Evolutionary conservation across 2,113 vertebrate species (phyloP).

Genomic region (Tenebrosternarchus preto): DNA sequence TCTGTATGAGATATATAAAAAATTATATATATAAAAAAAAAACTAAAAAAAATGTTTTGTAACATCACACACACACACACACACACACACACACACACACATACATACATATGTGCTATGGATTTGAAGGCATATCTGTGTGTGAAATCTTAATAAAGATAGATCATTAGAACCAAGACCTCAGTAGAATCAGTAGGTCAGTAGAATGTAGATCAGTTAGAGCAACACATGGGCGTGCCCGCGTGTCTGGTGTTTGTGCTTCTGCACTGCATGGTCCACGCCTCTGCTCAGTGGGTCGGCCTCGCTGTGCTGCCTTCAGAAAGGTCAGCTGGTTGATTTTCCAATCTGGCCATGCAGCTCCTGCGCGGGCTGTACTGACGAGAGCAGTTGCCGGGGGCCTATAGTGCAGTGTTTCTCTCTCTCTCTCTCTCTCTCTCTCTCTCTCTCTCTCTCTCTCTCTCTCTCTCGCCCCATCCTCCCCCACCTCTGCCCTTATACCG

Average conservation of each 20-base stretch:
- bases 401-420: neutral
- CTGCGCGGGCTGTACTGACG: neutral
- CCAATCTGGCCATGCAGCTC: neutral
- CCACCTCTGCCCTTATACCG: neutral
- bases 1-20: neutral
- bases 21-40: neutral
- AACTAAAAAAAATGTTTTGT: too few species aligned
- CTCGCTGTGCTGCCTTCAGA: neutral
- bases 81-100: too few species aligned
- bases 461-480: neutral
- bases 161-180: neutral
- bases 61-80: too few species aligned
- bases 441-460: neutral
- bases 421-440: neutral
- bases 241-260: neutral
- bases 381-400: neutral
- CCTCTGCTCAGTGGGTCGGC: neutral
- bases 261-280: neutral
- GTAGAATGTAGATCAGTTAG: too few species aligned
- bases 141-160: neutral
- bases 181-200: too few species aligned
- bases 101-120: too few species aligned
- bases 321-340: conserved; percentile 17
- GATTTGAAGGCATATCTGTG: neutral
- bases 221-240: too few species aligned